Evolutionary conservation across 2,113 vertebrate species (phyloP), one percentile per base, ranked within the genome.

Genomic region (Galbula dea): DNA sequence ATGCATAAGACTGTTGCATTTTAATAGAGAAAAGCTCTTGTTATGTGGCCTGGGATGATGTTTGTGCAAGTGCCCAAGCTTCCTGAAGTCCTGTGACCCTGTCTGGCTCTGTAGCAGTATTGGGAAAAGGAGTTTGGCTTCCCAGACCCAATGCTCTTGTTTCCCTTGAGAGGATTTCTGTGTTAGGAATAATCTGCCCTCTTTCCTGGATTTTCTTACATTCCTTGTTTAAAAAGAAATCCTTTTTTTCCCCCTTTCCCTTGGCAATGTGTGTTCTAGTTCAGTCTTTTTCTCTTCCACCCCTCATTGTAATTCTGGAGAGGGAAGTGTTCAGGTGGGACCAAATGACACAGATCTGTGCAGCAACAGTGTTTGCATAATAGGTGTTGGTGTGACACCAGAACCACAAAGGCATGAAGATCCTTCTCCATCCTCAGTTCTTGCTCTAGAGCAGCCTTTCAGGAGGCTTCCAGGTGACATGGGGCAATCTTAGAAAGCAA

Each of bases 1-100:
- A 96, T 74, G 94, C 96, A 89, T 94, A 80, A 94, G 48, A 67
- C 48, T 80, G 81, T 77, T 92, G 79, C 68, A 62, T 89, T 94
- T 94, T 95, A 67, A 91, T 83, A 76, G 76, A 82, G 51, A 85
- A 86, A 85, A 54, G 43, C 84, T 83, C 89, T 77, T 76, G 48
- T 90, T 88, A 45, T 32, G 71, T 78, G 34, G 37, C 57, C 69
- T 82, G 45, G 76, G 89, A 43, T 76, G 81, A 59, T 79, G 67
- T 54, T 83, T 69, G 37, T 86, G 54, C 62, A 85, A 92, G 84
- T 63, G 73, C 66, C 55, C 43, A 63, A 79, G 55, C 51, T 89
- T 85, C 54, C 81, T 54, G 21, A 16, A 69, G 83, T 61, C 26
- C 66, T 46, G 24, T 7, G n/a, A 36, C 66, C 29, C 36, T 51